Evolutionary conservation across 2,888 invertebrate species (phyloP), one percentile per base, ranked within the genome.

Genomic region (Scelioninae gen. 1): DNA sequence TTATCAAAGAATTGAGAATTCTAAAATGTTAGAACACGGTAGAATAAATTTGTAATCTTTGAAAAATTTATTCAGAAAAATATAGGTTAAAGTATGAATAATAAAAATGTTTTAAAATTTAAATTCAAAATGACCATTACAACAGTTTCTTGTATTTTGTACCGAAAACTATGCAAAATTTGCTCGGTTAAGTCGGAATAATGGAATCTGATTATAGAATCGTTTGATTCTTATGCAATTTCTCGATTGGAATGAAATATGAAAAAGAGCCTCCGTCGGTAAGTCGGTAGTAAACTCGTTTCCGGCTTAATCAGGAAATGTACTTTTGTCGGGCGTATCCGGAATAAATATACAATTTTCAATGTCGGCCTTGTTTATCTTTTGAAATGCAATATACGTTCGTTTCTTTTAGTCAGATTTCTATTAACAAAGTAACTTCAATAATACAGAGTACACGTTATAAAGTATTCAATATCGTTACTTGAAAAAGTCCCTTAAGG

Each of bases 271-370:
- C 45, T 53, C 60, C 31, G 34, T 63, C 38, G 63, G 31, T 38
- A 62, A 40, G 43, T 49, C 60, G 43, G 9, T 9, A 34, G 58
- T 58, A 65, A 66, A 51, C 43, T 76, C 58, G 69, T 69, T 69
- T 69, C 62, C 62, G 60, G 6, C 23, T 63, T 69, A 77, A 77
- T 69, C 62, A 77, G 69, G 53, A 77, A 77, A 77, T 77, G 69
- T 47, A 77, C 77, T 77, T 77, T 69, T 60, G 49, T 23, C 40
- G 13, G 29, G 29, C 38, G 55, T 55, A 47, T 62, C 62, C 38
- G 62, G 47, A 63, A 77, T 62, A 77, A 69, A 77, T 69, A 55
- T 47, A 69, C 69, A 65, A 49, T 63, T 65, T 66, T 66, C 65
- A 75, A 65, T 38, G 49, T 23, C 51, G 32, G 38, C 32, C 45